Evolutionary conservation across 2,888 invertebrate species (phyloP), one percentile per base, ranked within the genome.

Genomic region (Augiades crinisus): DNA sequence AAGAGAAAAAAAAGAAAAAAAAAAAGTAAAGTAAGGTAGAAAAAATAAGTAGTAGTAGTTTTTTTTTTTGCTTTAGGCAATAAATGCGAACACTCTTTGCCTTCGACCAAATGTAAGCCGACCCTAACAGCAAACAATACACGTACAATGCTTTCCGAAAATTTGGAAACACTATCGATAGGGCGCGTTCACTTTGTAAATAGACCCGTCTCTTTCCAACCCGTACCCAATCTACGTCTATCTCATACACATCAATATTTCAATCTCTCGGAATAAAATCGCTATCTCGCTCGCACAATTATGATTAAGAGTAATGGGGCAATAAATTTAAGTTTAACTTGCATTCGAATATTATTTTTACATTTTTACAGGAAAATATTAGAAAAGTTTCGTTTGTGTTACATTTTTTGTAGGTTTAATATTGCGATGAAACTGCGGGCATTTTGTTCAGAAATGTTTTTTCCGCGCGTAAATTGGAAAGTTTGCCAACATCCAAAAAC

Each of bases 81-180:
- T 24, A 2, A 3, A 24, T 5, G n/a, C 24, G n/a, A 22, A 22
- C 7, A 22, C 22, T 7, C 22, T 22, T 3, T 5, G 3, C 6
- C 4, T 6, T 19, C n/a, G 5, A 0, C 63, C n/a, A 37, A 72
- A 81, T 89, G 75, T 81, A 72, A 84, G 45, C 81, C 73, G 8
- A 21, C 56, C 63, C 59, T 64, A 63, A 72, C 10, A 61, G 31
- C 81, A 75, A 84, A 83, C 80, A 86, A 78, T 80, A 74, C 73
- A 64, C n/a, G n/a, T n/a, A n/a, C 78, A 67, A 67, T 68, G 72
- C 86, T 88, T 89, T 89, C 87, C 88, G 67, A 84, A 89, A 86
- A 81, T 89, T 87, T 87, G 88, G 88, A 89, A 89, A 89, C 87
- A 86, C 81, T 88, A 87, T 86, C 86, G 73, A 73, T 77, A 84